Conservation (phyloP, 2,888 invertebrate species). For the Neoaliturus tenellus region DNA sequence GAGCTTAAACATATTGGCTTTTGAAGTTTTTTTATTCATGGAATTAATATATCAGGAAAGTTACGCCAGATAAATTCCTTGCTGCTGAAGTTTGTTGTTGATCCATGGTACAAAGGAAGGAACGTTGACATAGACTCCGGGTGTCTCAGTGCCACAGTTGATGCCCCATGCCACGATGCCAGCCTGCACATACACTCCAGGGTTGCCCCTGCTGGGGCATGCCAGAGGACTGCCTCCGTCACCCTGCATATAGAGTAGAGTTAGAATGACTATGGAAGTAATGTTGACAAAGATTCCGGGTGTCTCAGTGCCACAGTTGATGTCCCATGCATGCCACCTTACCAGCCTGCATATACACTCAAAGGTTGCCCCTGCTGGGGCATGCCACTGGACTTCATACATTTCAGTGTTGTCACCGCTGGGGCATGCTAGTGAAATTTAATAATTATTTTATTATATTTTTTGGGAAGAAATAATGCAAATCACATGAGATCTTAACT, state of each 20-base stretch:
- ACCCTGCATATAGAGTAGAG: too few species aligned
- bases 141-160: constrained; percentile 83
- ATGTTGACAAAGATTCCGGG: too few species aligned
- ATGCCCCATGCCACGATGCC: constrained; percentile 95
- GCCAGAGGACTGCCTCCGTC: constrained; percentile 89
- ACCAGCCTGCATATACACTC: constrained; percentile 83
- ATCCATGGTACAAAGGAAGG: constrained; percentile 84
- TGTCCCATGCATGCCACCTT: constrained; percentile 94
- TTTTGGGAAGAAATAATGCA: too few species aligned
- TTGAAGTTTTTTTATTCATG: not conserved
- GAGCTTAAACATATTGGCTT: too few species aligned
- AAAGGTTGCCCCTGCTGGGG: constrained; percentile 75
- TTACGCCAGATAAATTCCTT: not conserved
- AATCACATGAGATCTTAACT: too few species aligned
- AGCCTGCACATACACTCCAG: constrained; percentile 81
- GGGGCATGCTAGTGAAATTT: too few species aligned
- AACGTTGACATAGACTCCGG: constrained; percentile 88
- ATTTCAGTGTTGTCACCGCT: too few species aligned
- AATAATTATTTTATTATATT: too few species aligned
- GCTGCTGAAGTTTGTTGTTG: constrained; percentile 71
- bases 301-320: constrained; percentile 83
- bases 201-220: constrained; percentile 77
- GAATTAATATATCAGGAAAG: not conserved
- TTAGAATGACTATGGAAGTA: too few species aligned
- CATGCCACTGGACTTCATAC: constrained; percentile 91